These are phyloP conservation scores for Nyctereutes procyonoides DNA, from an alignment of 2,113 vertebrate species.

Conservation along the genomic window DNA sequence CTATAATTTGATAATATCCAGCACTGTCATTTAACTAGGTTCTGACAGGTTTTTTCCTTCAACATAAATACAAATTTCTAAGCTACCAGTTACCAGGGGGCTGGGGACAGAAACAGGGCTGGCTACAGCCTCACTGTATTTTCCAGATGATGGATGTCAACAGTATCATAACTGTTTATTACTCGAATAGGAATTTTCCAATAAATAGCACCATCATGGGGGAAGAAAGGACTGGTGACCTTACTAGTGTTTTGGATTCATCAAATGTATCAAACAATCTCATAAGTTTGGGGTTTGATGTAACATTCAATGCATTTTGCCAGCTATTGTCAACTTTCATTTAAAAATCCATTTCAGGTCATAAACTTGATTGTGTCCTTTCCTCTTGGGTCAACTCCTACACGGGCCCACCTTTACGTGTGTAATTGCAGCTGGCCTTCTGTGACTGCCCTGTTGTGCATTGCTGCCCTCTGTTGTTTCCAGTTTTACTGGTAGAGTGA, in stretches of 20 bases:
- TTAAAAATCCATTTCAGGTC: conserved; percentile 66
- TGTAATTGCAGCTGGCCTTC: not conserved
- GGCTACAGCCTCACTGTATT: not conserved
- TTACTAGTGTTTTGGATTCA: not conserved
- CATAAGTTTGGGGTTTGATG: not conserved
- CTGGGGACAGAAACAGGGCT: not conserved
- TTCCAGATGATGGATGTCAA: not conserved
- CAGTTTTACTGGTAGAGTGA: not conserved
- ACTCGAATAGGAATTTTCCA: not conserved
- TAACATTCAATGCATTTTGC: conserved; percentile 16
- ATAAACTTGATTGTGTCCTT: conserved; percentile 42
- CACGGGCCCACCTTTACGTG: not conserved
- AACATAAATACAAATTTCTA: not conserved
- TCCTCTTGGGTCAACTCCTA: not conserved
- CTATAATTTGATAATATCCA: not conserved
- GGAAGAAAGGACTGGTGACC: not conserved
- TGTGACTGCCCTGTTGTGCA: not conserved
- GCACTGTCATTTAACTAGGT: not conserved
- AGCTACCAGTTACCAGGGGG: not conserved
- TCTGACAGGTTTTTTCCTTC: not conserved
- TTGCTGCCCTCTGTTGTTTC: not conserved
- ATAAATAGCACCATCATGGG: not conserved
- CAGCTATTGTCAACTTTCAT: conserved; percentile 52
- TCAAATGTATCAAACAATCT: conserved; percentile 24
- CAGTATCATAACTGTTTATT: not conserved